Percentiles rank a stretch among this genome's conserved stretches.
These are phyloP conservation scores for Rhagophthalmus giganteus DNA, from an alignment of 2,888 invertebrate species.

Conservation along the genomic window DNA sequence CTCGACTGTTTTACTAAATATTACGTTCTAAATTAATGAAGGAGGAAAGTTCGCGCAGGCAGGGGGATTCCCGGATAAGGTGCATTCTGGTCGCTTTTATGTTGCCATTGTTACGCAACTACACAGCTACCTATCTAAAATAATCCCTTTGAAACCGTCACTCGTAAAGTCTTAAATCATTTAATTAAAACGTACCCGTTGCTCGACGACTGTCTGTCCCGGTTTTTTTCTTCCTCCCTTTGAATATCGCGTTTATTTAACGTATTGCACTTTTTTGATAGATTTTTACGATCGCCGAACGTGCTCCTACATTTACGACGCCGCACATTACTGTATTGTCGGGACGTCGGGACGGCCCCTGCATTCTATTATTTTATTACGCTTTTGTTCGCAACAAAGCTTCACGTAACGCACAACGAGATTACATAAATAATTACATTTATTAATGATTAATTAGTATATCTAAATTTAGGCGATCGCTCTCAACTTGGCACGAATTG, in stretches of 20 bases:
- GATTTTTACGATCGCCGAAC: slow-evolving; percentile 11
- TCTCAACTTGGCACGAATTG: too few relatives aligned
- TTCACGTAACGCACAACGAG: background rate
- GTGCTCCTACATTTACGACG: slow-evolving; percentile 12
- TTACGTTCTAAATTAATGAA: slow-evolving; percentile 26
- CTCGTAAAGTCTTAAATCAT: background rate
- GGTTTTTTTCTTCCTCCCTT: background rate
- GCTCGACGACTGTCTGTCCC: background rate
- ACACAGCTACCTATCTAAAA: too few relatives aligned
- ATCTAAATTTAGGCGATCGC: too few relatives aligned
- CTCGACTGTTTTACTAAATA: slow-evolving; percentile 21
- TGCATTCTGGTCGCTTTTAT: background rate
- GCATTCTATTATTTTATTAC: slow-evolving; percentile 6
- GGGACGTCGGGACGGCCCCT: slow-evolving; percentile 4
- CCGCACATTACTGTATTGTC: slow-evolving; percentile 12
- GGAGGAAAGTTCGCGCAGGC: slow-evolving; percentile 1
- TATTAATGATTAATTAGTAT: too few relatives aligned
- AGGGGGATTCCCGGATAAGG: background rate
- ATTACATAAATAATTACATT: background rate
- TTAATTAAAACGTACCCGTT: background rate
- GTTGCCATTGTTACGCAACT: background rate
- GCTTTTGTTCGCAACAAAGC: background rate
- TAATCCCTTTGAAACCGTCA: background rate
- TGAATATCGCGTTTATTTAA: background rate
- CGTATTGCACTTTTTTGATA: slow-evolving; percentile 6